These are phyloP conservation scores for Campoletis sonorensis DNA, from an alignment of 1,140 invertebrate genomes.

Conservation along the genomic window DNA sequence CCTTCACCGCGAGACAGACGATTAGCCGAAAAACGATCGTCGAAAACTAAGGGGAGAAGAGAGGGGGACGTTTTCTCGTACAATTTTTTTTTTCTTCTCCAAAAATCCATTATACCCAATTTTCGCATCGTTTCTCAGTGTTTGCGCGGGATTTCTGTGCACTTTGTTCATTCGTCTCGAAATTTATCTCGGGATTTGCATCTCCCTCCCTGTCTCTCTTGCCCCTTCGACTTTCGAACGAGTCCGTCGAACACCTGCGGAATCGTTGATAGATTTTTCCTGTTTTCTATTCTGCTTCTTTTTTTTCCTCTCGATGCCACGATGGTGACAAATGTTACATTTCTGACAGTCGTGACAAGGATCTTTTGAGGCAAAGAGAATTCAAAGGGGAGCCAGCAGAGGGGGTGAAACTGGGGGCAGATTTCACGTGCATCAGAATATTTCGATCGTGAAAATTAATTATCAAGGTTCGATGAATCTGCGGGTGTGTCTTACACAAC, in stretches of 20 bases:
- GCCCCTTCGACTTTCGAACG: neutral
- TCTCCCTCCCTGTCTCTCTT: slow-evolving; percentile 52
- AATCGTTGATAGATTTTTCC: slow-evolving; percentile 15
- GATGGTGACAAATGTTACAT: slow-evolving; percentile 17
- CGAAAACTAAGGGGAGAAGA: neutral
- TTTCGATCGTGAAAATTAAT: slow-evolving; percentile 32
- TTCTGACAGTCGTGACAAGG: neutral
- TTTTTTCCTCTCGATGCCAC: neutral
- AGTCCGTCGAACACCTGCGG: slow-evolving; percentile 25
- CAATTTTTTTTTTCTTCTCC: slow-evolving; percentile 54
- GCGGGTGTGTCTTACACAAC: neutral
- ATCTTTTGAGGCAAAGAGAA: neutral
- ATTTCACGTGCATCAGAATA: neutral
- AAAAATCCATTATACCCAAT: slow-evolving; percentile 63
- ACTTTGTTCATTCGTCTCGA: slow-evolving; percentile 25
- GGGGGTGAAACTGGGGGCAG: neutral
- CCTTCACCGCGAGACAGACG: slow-evolving; percentile 50
- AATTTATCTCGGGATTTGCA: slow-evolving; percentile 62
- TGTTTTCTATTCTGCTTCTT: neutral
- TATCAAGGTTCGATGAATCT: slow-evolving; percentile 17
- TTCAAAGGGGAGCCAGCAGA: neutral
- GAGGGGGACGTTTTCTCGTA: slow-evolving; percentile 51
- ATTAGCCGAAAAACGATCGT: slow-evolving; percentile 55
- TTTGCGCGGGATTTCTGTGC: slow-evolving; percentile 14
- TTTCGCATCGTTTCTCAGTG: slow-evolving; percentile 52